Evolutionary conservation across 2,797 vertebrate species (phyloP).

Genomic region (Rhynchonycteris naso): DNA sequence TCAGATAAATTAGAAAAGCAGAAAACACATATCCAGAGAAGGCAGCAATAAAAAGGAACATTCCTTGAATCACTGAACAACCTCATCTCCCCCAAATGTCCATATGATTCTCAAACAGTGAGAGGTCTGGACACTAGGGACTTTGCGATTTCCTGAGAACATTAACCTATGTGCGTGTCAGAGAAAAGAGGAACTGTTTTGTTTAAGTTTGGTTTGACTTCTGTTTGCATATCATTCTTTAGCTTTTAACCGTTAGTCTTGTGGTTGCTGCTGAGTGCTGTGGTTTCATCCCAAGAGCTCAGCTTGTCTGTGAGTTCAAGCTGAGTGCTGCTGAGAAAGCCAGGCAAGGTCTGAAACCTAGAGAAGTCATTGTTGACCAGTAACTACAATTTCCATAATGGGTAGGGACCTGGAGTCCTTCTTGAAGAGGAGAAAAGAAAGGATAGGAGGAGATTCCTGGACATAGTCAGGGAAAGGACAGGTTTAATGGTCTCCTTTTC

Average conservation of each 20-base stretch:
- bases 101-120: background rate
- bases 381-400: background rate
- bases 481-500: background rate
- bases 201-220: background rate
- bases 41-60: background rate
- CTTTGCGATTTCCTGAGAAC: background rate
- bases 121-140: background rate
- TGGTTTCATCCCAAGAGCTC: background rate
- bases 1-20: conserved; percentile 12
- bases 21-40: background rate
- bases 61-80: background rate
- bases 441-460: background rate
- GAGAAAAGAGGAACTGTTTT: background rate
- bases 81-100: background rate
- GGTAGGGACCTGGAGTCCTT: background rate
- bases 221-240: background rate
- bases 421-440: background rate
- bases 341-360: background rate
- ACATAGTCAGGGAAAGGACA: background rate
- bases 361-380: background rate
- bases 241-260: background rate
- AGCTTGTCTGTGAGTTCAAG: background rate
- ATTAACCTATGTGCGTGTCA: background rate
- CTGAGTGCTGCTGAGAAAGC: background rate
- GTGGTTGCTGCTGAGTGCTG: background rate